A percentile compares a stretch with the other conserved stretches of the same genome.
phyloP scores from a whole-genome alignment of 1,140 invertebrate genomes.

The Nymphalis io region DNA sequence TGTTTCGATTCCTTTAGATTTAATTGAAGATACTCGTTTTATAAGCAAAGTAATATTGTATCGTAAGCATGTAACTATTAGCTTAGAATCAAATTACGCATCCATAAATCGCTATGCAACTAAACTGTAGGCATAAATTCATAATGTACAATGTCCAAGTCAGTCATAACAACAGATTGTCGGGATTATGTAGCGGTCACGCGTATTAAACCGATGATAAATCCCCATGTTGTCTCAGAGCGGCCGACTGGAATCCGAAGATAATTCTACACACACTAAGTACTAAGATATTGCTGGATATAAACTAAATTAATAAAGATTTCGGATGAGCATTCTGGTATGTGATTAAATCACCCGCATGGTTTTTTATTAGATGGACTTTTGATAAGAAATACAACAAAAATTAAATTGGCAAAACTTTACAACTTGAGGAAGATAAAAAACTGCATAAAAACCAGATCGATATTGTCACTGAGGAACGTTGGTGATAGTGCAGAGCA shows the following conservation, averaged over 20 bases:
- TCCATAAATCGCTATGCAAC: conserved; percentile 24
- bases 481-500: too few species aligned
- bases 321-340: background rate
- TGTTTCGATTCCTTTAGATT: background rate
- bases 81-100: conserved; percentile 16
- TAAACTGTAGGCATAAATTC: conserved; percentile 30
- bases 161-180: conserved; percentile 58
- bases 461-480: too few species aligned
- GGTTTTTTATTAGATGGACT: too few species aligned
- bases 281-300: conserved; percentile 13
- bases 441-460: too few species aligned
- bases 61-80: background rate
- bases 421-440: background rate
- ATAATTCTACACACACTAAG: conserved; percentile 43
- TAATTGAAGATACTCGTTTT: background rate
- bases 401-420: background rate
- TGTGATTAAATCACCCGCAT: background rate
- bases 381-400: background rate
- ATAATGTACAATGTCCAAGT: conserved; percentile 32
- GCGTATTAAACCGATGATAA: conserved; percentile 48
- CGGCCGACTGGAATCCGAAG: conserved; percentile 47
- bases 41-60: background rate
- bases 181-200: conserved; percentile 49
- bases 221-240: conserved; percentile 49
- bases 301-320: conserved; percentile 7